Conservation (phyloP, 30 jellyfish, hydroid and myxozoan genomes). For the Chironex yamaguchii region DNA sequence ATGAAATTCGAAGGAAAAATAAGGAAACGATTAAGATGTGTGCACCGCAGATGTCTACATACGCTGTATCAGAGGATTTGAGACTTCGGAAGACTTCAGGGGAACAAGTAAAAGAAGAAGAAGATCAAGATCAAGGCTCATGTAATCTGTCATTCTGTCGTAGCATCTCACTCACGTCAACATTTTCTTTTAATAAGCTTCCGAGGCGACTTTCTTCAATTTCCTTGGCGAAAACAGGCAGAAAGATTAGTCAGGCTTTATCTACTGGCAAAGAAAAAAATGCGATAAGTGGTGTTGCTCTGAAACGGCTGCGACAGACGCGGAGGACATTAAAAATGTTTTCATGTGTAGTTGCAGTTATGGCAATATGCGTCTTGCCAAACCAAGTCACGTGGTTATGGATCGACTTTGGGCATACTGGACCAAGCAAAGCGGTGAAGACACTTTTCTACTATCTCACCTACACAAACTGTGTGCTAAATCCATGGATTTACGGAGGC, state of each 20-base stretch:
- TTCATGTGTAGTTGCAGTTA: slow-evolving; percentile 82
- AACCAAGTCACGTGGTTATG: slow-evolving; percentile 87
- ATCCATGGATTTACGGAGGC: slow-evolving; percentile 93
- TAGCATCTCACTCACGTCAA: background rate
- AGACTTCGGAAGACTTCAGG: background rate
- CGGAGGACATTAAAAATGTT: slow-evolving; percentile 80
- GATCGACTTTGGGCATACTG: slow-evolving; percentile 63
- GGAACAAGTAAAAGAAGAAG: background rate
- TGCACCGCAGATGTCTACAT: slow-evolving; percentile 4
- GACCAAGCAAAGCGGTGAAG: slow-evolving; percentile 18
- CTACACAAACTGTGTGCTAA: slow-evolving; percentile 74
- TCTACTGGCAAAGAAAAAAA: background rate
- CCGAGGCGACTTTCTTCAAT: background rate
- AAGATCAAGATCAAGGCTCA: background rate
- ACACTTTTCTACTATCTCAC: slow-evolving; percentile 73
- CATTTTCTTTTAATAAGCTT: background rate
- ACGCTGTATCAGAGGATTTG: background rate
- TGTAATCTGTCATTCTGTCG: background rate
- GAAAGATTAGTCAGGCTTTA: slow-evolving; percentile 8
- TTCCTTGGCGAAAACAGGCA: background rate
- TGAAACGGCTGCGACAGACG: slow-evolving; percentile 79
- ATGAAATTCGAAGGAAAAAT: slow-evolving; percentile 62
- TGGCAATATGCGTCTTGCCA: slow-evolving; percentile 87
- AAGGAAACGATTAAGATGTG: slow-evolving; percentile 50
- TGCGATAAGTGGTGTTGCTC: slow-evolving; percentile 19